phyloP scores from a whole-genome alignment of 2,888 invertebrate species.

The Drosophila tripunctata region DNA sequence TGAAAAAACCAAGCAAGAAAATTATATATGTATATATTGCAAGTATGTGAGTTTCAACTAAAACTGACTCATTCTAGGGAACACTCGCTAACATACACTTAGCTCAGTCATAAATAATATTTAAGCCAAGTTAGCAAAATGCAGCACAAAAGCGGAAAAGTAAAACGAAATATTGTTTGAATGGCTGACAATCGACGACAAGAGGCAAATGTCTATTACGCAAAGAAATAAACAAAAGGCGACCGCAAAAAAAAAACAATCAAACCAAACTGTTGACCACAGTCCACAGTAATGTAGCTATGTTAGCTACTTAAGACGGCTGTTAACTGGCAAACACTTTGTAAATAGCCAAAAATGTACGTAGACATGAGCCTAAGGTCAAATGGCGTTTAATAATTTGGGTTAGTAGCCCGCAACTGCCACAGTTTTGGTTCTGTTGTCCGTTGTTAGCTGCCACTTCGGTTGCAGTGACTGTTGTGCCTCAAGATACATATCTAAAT shows the following conservation, averaged over 20 bases:
- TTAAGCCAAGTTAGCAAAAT: conserved; percentile 7
- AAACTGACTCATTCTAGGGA: conserved; percentile 18
- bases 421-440: conserved; percentile 18
- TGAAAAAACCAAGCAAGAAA: no score
- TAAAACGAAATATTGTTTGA: conserved; percentile 8
- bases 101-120: conserved; percentile 27
- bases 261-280: conserved; percentile 57
- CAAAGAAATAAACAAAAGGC: conserved; percentile 18
- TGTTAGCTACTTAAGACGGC: conserved; percentile 60
- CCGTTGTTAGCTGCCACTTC: conserved; percentile 7
- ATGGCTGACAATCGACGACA: conserved; percentile 38
- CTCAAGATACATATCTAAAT: conserved; percentile 65
- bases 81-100: conserved; percentile 1
- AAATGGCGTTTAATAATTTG: conserved; percentile 78
- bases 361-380: conserved; percentile 68
- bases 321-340: conserved; percentile 64
- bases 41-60: no score
- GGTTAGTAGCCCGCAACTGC: conserved; percentile 48
- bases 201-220: conserved; percentile 21
- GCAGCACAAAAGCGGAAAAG: background rate
- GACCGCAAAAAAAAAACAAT: conserved; percentile 41
- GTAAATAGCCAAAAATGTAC: conserved; percentile 43
- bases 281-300: conserved; percentile 49
- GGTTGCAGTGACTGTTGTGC: conserved; percentile 4
- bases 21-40: no score